phyloP scores from a whole-genome alignment of 2,113 vertebrate species.

The Oceanodroma tethys region DNA sequence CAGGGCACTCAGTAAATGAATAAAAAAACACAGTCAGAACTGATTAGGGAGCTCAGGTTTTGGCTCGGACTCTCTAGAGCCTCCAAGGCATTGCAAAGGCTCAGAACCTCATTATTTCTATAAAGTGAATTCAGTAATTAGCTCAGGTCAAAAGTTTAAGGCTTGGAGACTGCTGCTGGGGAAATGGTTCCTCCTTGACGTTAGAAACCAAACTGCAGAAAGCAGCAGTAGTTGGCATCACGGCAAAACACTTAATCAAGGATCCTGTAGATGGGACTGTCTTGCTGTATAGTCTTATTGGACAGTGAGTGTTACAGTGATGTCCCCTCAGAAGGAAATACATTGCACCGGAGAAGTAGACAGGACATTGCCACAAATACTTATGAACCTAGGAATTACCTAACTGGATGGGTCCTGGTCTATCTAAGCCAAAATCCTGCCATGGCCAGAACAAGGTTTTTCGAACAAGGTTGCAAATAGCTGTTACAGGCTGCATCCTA shows the following conservation, averaged over 20 bases:
- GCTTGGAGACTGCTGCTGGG: slow-evolving; percentile 15
- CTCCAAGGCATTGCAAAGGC: slow-evolving; percentile 56
- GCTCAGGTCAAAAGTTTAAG: slow-evolving; percentile 67
- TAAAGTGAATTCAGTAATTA: slow-evolving; percentile 63
- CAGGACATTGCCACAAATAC: not conserved
- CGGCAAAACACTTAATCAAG: not conserved
- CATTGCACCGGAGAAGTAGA: not conserved
- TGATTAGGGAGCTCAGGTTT: slow-evolving; percentile 67
- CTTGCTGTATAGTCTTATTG: not conserved
- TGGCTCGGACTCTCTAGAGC: slow-evolving; percentile 54
- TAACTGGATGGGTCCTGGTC: not conserved
- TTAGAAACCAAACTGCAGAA: not conserved
- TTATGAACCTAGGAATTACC: not conserved
- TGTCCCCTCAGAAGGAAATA: not conserved
- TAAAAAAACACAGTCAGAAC: slow-evolving; percentile 46
- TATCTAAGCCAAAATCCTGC: not conserved
- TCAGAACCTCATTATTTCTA: slow-evolving; percentile 63
- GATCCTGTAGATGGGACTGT: not conserved
- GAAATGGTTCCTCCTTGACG: not conserved
- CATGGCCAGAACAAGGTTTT: not conserved
- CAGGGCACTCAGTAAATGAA: slow-evolving; percentile 37
- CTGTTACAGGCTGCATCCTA: not conserved
- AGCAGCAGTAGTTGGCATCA: not conserved
- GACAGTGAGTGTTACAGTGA: not conserved
- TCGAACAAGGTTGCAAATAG: not conserved